phyloP scores from a whole-genome alignment of 2,113 vertebrate species.

The Oceanodroma tethys region DNA sequence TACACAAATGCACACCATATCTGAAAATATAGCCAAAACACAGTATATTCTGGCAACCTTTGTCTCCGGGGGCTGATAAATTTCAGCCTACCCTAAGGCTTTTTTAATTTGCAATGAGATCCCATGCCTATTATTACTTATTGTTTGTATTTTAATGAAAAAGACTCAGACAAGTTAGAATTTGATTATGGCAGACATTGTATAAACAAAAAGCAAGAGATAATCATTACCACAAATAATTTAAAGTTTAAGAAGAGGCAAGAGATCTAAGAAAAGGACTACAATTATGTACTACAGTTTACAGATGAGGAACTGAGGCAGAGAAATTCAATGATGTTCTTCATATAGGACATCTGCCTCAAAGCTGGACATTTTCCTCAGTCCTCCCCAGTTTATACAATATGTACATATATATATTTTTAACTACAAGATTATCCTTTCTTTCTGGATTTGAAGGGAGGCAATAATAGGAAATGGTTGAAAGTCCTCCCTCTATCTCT shows the following conservation, averaged over 20 bases:
- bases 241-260: background rate
- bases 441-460: background rate
- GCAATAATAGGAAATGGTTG: background rate
- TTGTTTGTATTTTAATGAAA: background rate
- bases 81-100: background rate
- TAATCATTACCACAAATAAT: background rate
- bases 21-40: background rate
- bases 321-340: background rate
- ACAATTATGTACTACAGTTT: background rate
- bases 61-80: background rate
- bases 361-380: background rate
- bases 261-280: background rate
- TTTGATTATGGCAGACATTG: background rate
- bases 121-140: background rate
- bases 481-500: background rate
- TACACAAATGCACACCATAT: background rate
- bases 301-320: background rate
- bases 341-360: background rate
- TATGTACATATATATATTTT: background rate
- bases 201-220: background rate
- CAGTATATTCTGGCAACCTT: background rate
- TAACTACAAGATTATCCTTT: background rate
- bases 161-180: background rate
- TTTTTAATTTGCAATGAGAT: background rate
- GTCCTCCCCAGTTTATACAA: background rate